Base-by-base conservation (phyloP, 1,140 invertebrate genomes). In the Neodiprion pinetum region DNA sequence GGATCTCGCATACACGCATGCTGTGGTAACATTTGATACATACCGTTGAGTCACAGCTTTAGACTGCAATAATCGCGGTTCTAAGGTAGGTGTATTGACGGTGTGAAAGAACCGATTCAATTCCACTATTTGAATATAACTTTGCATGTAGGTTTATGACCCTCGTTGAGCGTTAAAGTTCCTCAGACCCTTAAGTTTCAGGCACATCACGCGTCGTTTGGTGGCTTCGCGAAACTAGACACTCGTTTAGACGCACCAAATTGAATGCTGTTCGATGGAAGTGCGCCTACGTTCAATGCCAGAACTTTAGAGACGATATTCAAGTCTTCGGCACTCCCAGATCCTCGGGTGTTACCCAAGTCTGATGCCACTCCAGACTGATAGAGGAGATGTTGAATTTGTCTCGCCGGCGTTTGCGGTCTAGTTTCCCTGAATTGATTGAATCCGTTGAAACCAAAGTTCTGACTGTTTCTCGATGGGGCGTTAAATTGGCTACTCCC, bases 231-330 rank as follows among this genome's bases (percentile, higher is more conserved):
- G 53, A 61, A 8, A 61, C 8, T 61, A 17, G 11, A 14, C 53
- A 61, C 53, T 61, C 53, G 53, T 61, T 61, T 17, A 61, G 77
- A 76, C 72, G 80, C 7, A 50, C 72, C 10, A 73, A 80, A 80
- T 66, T 79, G 80, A 7, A 80, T 7, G 14, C 76, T 79, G 48
- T 77, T 79, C 1, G 72, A 72, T 12, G 70, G 40, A 23, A 71
- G 74, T 1, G 87, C 83, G 53, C 92, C 93, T 78, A 94, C 93
- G 84, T 95, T 94, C 50, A 94, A 86, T 21, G 94, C 93, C 74
- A 95, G 86, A 65, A 95, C 93, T 87, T 95, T 95, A 17, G 93
- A 93, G 17, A 95, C 93, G 76, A 95, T 94, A 82, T 94, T 94
- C 47, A 95, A 88, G 81, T 95, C 94, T 86, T 94, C 92, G 75